Conservation (phyloP, 2,113 vertebrate species). For the Amia ocellicauda region DNA sequence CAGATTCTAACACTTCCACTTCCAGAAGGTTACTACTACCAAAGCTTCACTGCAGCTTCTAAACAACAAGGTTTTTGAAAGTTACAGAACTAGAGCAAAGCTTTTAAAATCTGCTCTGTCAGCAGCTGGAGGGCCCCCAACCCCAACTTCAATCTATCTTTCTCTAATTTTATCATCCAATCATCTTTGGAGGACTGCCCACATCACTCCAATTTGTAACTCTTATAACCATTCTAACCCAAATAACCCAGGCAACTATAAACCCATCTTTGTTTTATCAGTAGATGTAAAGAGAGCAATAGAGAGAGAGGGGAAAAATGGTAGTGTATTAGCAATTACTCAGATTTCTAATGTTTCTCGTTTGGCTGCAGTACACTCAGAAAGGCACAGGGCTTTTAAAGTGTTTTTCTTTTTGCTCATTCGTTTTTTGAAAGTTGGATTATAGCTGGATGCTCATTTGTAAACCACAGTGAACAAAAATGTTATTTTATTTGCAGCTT, state of each 20-base stretch:
- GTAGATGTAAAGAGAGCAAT: no score
- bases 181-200: not conserved
- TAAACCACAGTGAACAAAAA: not conserved
- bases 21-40: conserved; percentile 1
- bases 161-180: not conserved
- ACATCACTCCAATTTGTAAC: conserved; percentile 2
- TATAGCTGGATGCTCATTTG: not conserved
- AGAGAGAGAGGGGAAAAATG: not conserved
- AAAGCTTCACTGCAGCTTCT: not conserved
- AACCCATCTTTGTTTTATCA: not conserved
- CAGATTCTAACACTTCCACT: no score
- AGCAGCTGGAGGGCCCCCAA: conserved; percentile 1
- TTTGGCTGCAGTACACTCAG: conserved; percentile 1
- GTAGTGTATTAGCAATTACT: not conserved
- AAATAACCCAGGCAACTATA: not conserved
- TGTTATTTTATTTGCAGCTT: no score
- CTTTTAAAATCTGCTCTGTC: conserved; percentile 1
- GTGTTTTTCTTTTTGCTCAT: not conserved
- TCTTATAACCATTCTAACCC: not conserved
- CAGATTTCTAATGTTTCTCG: not conserved
- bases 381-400: not conserved
- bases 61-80: not conserved
- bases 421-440: not conserved
- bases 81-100: not conserved
- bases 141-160: not conserved